Evolutionary conservation across 1,140 invertebrate genomes (phyloP).

Genomic region (Ceratina australensis): DNA sequence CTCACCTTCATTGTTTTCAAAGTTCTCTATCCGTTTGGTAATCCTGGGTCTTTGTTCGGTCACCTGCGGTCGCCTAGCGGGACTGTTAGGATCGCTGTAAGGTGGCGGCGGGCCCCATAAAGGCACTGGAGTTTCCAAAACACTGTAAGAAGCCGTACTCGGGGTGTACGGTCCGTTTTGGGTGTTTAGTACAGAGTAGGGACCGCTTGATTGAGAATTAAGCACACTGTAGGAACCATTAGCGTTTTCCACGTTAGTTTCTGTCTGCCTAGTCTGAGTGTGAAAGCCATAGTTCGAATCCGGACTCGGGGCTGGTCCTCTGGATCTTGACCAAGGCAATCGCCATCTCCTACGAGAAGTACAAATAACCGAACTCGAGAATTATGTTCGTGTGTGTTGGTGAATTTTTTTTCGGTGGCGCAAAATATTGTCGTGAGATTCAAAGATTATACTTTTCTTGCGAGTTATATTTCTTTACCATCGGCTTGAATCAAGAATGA

Average conservation of each 20-base stretch:
- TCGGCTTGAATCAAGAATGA: neutral
- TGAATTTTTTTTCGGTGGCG: neutral
- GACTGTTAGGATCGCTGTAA: constrained; percentile 86
- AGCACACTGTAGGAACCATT: constrained; percentile 65
- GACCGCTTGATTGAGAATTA: constrained; percentile 71
- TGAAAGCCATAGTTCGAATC: constrained; percentile 86
- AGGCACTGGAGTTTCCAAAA: constrained; percentile 80
- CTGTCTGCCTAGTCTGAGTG: constrained; percentile 74
- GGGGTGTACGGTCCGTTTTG: constrained; percentile 63
- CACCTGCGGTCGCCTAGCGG: constrained; percentile 78
- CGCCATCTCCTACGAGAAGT: constrained; percentile 72
- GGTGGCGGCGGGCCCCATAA: constrained; percentile 88
- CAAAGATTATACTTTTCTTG: constrained; percentile 18
- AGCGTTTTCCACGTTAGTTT: constrained; percentile 68
- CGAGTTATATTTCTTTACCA: constrained; percentile 9
- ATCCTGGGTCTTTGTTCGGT: constrained; percentile 70
- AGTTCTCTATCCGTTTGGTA: constrained; percentile 74
- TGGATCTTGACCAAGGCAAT: constrained; percentile 75
- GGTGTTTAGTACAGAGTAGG: constrained; percentile 74
- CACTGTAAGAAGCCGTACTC: constrained; percentile 77
- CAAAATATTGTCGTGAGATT: neutral
- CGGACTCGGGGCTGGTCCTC: constrained; percentile 79
- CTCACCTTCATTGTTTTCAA: constrained; percentile 72
- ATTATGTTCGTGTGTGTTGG: neutral
- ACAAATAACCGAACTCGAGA: too few relatives aligned